Evolutionary conservation across 1,140 invertebrate species (phyloP).

Genomic region (Copidosoma floridanum): DNA sequence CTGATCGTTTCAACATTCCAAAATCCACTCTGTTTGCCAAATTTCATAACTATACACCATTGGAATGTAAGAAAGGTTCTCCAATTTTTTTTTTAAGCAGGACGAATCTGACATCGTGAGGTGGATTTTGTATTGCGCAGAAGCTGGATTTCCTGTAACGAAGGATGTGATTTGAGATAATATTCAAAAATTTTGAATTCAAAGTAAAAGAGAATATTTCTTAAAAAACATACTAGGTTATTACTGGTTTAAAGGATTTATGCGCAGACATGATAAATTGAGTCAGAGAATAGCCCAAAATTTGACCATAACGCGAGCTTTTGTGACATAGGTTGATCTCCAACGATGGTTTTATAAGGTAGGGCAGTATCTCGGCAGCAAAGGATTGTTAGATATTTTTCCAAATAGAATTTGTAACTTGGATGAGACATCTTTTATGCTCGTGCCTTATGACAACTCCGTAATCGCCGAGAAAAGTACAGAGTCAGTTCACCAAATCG

Average conservation of each 20-base stretch:
- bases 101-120: slow-evolving; percentile 37
- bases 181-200: slow-evolving; percentile 38
- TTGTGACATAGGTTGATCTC: slow-evolving; percentile 25
- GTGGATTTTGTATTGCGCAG: slow-evolving; percentile 37
- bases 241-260: slow-evolving; percentile 32
- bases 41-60: background rate
- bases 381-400: slow-evolving; percentile 30
- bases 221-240: slow-evolving; percentile 19
- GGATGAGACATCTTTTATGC: slow-evolving; percentile 43
- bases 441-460: slow-evolving; percentile 39
- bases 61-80: slow-evolving; percentile 21
- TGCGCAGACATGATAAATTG: slow-evolving; percentile 31
- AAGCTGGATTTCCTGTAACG: slow-evolving; percentile 41
- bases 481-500: slow-evolving; percentile 42
- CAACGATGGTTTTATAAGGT: slow-evolving; percentile 32
- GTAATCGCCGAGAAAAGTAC: slow-evolving; percentile 39
- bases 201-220: slow-evolving; percentile 33
- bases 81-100: slow-evolving; percentile 29
- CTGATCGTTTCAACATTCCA: background rate
- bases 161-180: slow-evolving; percentile 37
- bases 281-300: slow-evolving; percentile 31
- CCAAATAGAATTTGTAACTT: slow-evolving; percentile 39
- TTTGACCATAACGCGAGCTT: slow-evolving; percentile 29
- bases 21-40: background rate
- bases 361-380: slow-evolving; percentile 25